Evolutionary conservation across 2,113 vertebrate species (phyloP).

Genomic region (Notarius lentiginosus): DNA sequence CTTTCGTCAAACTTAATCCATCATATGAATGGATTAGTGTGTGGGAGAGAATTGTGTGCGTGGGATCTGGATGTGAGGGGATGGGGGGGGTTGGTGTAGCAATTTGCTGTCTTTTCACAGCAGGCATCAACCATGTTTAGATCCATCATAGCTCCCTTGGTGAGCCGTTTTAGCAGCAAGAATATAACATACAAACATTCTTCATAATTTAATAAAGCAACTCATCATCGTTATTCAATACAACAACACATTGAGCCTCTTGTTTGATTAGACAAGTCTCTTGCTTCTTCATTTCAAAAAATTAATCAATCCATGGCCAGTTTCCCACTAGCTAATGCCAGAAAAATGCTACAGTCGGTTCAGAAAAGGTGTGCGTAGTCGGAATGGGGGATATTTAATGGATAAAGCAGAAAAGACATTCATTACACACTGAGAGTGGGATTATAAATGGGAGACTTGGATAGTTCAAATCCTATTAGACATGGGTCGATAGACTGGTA

Average conservation of each 20-base stretch:
- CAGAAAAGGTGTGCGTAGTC: conserved; percentile 13
- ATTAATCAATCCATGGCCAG: conserved; percentile 50
- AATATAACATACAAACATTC: not conserved
- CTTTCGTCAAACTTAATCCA: conserved; percentile 33
- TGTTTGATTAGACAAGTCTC: conserved; percentile 31
- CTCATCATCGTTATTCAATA: conserved; percentile 24
- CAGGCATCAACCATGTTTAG: conserved; percentile 25
- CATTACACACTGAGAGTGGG: conserved; percentile 37
- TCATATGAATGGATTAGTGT: conserved; percentile 39
- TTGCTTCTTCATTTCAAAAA: conserved; percentile 31
- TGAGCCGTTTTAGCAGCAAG: conserved; percentile 5
- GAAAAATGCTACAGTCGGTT: conserved; percentile 17
- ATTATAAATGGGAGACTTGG: conserved; percentile 60
- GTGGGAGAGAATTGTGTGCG: conserved; percentile 7
- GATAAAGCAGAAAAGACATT: conserved; percentile 28
- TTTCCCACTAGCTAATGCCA: not conserved
- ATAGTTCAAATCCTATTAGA: conserved; percentile 66
- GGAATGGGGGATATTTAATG: not conserved
- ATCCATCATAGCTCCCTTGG: conserved; percentile 24
- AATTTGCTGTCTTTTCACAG: conserved; percentile 31
- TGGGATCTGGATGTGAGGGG: conserved; percentile 15
- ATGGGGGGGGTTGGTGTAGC: not conserved
- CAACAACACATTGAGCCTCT: conserved; percentile 9
- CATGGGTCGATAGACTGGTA: conserved; percentile 60
- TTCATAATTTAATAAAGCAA: conserved; percentile 31